Conservation (phyloP, 2,113 vertebrate genomes). For the Felis catus region F.catus_Fca126_mat1.0 CM031411.1:9425501-9426000, state of each 20-base stretch:
- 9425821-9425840: background rate
- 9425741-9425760: background rate
- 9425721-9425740: background rate
- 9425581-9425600: too few relatives aligned
- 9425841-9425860: background rate
- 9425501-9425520: too few relatives aligned
- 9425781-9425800: background rate
- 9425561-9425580: too few relatives aligned
- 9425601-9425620: background rate
- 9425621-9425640: background rate
- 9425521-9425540: too few relatives aligned
- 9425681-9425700: too few relatives aligned
- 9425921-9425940: background rate
- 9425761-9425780: background rate
- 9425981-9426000: background rate
- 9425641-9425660: too few relatives aligned
- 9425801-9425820: background rate
- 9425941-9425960: background rate
- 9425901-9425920: background rate
- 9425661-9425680: background rate
- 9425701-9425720: too few relatives aligned
- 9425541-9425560: background rate
- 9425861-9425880: background rate
- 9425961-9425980: background rate
- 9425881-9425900: background rate